Conservation (phyloP, 2,888 invertebrate species). For the Lathronympha strigana region DNA sequence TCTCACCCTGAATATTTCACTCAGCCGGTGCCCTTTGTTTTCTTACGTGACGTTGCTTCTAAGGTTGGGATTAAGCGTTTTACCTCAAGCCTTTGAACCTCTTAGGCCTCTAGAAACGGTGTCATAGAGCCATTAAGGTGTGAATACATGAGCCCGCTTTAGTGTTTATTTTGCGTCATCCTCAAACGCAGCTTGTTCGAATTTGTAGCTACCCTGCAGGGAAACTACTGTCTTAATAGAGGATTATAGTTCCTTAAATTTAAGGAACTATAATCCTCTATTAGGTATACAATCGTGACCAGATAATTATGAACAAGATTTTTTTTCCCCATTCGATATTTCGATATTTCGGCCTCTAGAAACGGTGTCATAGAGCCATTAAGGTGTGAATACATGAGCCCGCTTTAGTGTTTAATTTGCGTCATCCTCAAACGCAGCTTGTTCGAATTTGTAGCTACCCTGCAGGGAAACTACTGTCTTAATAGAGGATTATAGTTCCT, state of each 20-base stretch:
- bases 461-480: too few species aligned
- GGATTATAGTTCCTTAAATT: too few species aligned
- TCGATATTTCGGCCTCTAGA: background rate
- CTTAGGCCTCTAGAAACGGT: background rate
- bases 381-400: background rate
- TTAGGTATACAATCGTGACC: too few species aligned
- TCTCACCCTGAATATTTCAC: conserved; percentile 53
- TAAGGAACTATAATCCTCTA: too few species aligned
- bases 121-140: background rate
- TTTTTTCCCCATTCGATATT: too few species aligned
- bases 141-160: background rate
- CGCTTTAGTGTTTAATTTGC: background rate
- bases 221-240: too few species aligned
- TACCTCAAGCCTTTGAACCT: conserved; percentile 2
- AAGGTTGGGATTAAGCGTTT: conserved; percentile 47
- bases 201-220: too few species aligned
- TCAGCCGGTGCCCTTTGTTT: conserved; percentile 48
- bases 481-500: too few species aligned
- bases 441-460: too few species aligned
- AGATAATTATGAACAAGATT: too few species aligned
- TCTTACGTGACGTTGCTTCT: conserved; percentile 43
- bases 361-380: background rate
- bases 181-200: background rate
- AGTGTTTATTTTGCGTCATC: background rate
- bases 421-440: background rate